Evolutionary conservation across 2,888 invertebrate genomes (phyloP).

Genomic region (Enchytraeus crypticus): DNA sequence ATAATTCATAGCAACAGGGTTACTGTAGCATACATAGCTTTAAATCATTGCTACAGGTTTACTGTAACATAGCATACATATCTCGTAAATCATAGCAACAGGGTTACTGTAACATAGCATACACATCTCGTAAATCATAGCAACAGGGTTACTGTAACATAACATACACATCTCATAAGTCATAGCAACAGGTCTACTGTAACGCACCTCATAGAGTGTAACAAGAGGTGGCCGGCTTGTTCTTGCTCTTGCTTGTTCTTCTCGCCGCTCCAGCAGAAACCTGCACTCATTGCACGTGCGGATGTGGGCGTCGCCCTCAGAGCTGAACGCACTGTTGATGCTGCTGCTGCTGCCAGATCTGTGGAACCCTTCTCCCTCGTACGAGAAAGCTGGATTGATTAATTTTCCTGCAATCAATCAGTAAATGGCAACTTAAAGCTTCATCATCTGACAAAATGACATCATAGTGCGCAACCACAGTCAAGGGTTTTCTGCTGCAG

Average conservation of each 20-base stretch:
- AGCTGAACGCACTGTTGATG: conserved; percentile 51
- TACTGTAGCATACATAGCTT: too few species aligned
- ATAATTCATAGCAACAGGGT: too few species aligned
- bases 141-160: too few species aligned
- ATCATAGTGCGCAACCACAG: neutral
- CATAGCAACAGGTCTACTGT: too few species aligned
- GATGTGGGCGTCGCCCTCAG: conserved; percentile 59
- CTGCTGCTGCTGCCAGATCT: conserved; percentile 53
- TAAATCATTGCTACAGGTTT: too few species aligned
- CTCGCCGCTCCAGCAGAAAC: conserved; percentile 64
- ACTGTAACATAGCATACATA: too few species aligned
- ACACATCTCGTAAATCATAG: too few species aligned
- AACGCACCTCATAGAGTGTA: conserved; percentile 68
- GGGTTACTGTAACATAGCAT: too few species aligned
- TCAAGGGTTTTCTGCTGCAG: neutral
- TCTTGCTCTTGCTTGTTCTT: conserved; percentile 71
- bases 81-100: too few species aligned
- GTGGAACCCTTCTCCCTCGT: conserved; percentile 37
- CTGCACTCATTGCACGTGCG: conserved; percentile 50
- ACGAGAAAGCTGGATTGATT: conserved; percentile 53
- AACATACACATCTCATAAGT: too few species aligned
- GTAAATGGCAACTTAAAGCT: neutral
- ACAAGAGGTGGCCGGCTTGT: conserved; percentile 60
- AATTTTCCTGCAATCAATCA: conserved; percentile 52
- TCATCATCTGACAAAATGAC: neutral